These are phyloP conservation scores for Myocastor coypus DNA, from an alignment of 2,113 vertebrate species.

Conservation along the genomic window DNA sequence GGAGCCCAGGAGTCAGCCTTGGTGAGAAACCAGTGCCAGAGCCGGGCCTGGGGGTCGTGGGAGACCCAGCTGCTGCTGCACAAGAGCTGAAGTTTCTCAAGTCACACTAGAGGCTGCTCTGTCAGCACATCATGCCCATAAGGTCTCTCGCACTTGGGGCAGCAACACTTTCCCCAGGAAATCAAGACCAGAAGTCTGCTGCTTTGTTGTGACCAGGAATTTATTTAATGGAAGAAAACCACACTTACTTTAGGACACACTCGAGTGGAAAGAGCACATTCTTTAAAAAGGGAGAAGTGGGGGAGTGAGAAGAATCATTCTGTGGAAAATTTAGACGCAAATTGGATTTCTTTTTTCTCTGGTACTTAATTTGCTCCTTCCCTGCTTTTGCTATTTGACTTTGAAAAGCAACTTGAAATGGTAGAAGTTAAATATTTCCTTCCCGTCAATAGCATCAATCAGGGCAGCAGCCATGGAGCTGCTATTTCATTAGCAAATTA, in stretches of 20 bases:
- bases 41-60: neutral
- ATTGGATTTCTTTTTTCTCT: constrained; percentile 38
- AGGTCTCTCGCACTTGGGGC: neutral
- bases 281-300: neutral
- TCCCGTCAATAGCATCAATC: constrained; percentile 22
- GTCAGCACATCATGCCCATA: neutral
- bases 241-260: neutral
- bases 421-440: constrained; percentile 41
- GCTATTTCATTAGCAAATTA: neutral
- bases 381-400: constrained; percentile 38
- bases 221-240: constrained; percentile 30
- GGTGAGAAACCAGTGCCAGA: accelerated
- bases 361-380: constrained; percentile 25
- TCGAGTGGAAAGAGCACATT: neutral
- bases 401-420: constrained; percentile 35
- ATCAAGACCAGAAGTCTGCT: neutral
- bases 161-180: neutral
- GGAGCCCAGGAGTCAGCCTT: no score
- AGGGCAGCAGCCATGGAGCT: accelerated
- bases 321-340: neutral
- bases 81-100: neutral
- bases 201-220: neutral
- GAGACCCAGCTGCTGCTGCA: neutral
- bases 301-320: neutral
- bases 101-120: neutral